These are phyloP conservation scores for Gari tellinella DNA, from an alignment of 2,888 invertebrate species.

Conservation along the genomic window DNA sequence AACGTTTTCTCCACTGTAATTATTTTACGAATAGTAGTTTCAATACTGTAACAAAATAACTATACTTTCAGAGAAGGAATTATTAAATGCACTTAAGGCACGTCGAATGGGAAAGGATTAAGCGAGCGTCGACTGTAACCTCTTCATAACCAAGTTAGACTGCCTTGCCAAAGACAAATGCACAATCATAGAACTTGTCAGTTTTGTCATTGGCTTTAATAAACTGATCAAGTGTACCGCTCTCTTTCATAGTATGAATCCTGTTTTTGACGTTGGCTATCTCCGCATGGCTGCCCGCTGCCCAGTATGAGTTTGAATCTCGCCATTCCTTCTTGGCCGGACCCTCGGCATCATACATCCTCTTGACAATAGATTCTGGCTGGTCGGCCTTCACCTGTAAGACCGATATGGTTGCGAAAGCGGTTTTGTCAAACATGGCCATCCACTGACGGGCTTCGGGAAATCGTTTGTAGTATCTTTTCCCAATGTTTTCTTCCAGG, in stretches of 20 bases:
- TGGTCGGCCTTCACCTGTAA: neutral
- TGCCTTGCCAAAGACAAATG: constrained; percentile 3
- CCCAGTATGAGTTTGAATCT: constrained; percentile 13
- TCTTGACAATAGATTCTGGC: neutral
- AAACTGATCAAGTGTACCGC: constrained; percentile 8
- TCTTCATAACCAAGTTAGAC: too few species aligned
- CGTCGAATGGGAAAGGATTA: too few species aligned
- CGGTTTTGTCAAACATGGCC: constrained; percentile 1
- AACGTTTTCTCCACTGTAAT: too few species aligned
- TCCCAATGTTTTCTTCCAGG: neutral
- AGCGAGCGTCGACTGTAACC: too few species aligned
- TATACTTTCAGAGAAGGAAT: too few species aligned
- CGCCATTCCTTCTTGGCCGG: constrained; percentile 12
- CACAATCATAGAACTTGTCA: constrained; percentile 2
- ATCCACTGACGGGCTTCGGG: neutral
- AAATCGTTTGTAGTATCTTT: constrained; percentile 1
- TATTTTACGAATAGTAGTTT: too few species aligned
- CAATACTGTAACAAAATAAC: too few species aligned
- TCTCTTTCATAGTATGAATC: constrained; percentile 9
- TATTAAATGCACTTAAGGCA: too few species aligned
- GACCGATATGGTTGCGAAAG: neutral
- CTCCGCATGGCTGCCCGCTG: constrained; percentile 4
- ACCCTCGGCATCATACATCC: constrained; percentile 7
- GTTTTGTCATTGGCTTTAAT: constrained; percentile 18
- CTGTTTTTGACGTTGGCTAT: neutral